Evolutionary conservation across 2,113 vertebrate species (phyloP).

Genomic region (Hyperoodon ampullatus): DNA sequence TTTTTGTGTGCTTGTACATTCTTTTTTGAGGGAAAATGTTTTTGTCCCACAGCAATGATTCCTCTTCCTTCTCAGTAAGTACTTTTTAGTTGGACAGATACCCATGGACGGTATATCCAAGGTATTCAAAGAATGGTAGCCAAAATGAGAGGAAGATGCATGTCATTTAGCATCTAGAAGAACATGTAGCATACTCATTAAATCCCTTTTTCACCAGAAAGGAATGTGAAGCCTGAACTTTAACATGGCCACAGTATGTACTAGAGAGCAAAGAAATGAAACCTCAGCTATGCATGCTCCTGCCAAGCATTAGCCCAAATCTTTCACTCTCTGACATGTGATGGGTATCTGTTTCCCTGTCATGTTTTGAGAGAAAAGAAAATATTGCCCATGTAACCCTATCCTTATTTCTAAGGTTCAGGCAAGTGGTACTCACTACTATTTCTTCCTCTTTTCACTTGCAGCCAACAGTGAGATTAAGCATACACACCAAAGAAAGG

Average conservation of each 20-base stretch:
- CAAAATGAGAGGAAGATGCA: constrained; percentile 74
- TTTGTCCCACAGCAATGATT: constrained; percentile 82
- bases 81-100: constrained; percentile 60
- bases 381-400: constrained; percentile 51
- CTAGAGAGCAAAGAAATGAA: constrained; percentile 66
- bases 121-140: constrained; percentile 71
- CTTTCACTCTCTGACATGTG: constrained; percentile 50
- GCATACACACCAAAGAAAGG: neutral
- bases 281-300: constrained; percentile 52
- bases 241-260: constrained; percentile 65
- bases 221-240: constrained; percentile 72
- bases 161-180: constrained; percentile 73
- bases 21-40: constrained; percentile 82
- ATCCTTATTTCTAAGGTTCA: constrained; percentile 51
- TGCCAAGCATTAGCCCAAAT: constrained; percentile 63
- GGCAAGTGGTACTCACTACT: neutral
- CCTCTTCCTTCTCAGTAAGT: constrained; percentile 52
- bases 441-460: constrained; percentile 28
- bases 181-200: constrained; percentile 71
- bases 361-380: constrained; percentile 62
- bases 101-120: neutral
- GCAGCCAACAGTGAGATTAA: constrained; percentile 11
- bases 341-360: constrained; percentile 53
- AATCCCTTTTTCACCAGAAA: constrained; percentile 62
- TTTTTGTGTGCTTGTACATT: constrained; percentile 80